Base-by-base conservation (phyloP, 1,140 invertebrate genomes). In the Glomeris maerens region DNA sequence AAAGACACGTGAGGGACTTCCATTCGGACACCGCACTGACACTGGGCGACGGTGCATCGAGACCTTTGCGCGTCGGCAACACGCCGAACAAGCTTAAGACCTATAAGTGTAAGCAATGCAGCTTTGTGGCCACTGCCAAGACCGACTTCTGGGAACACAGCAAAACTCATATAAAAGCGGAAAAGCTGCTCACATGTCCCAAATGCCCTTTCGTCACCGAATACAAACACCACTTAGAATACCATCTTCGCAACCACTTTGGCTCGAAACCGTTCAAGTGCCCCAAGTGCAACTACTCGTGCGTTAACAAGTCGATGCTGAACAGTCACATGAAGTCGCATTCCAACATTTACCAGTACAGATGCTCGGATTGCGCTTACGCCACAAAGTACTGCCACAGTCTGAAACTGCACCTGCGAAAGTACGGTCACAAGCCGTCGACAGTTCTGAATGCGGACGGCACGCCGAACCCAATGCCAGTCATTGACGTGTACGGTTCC, bases 241-340 rank as follows among this genome's bases (percentile, higher is more conserved):
- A 98, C 62, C 96, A 97, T 65, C 73, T 96, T 57, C 73, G 89
- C 4, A 97, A 97, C 64, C 96, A 99, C 65, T 78, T 83, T 57
- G 90, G 91, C 5, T 85, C 83, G 0, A 99, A 99, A 61, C 95
- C 95, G 0, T 98, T 91, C 72, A 90, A 93, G 62, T 99, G 96
- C 66, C 72, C 76, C 45, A 83, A 93, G 58, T 96, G 91, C 66
- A 74, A 76, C 13, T 97, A 96, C 61, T 78, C 80, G 0, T 99
- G 95, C 62, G 94, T 98, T 2, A 98, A 97, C 69, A 98, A 98
- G 64, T 98, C 93, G 0, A 99, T 99, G 96, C 72, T 99, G 10
- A 98, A 96, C 63, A 95, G 90, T 0, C 96, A 99, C 61, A 77
- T 96, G 59, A 99, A 99, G 64, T 95, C 89, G 0, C 96, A 99